Evolutionary conservation across 2,888 invertebrate genomes (phyloP).

Genomic region (Drosophila paranaensis): DNA sequence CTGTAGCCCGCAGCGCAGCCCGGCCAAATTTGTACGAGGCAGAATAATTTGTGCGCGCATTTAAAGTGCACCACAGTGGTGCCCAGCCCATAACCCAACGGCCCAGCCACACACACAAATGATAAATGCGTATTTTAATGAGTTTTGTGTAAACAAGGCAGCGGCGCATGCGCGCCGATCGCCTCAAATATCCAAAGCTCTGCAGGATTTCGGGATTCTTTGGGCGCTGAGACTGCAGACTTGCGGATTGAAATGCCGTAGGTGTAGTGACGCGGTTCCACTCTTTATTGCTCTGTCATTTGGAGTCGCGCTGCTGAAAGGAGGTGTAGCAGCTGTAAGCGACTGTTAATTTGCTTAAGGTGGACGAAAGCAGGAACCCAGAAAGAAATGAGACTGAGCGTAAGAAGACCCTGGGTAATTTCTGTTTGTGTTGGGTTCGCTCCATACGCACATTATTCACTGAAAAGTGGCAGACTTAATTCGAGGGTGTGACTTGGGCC

Average conservation of each 20-base stretch:
- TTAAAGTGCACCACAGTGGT: constrained; percentile 67
- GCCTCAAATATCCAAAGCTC: constrained; percentile 46
- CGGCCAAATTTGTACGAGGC: constrained; percentile 48
- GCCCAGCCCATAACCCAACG: constrained; percentile 34
- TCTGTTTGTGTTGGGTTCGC: constrained; percentile 56
- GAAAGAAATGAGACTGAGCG: neutral
- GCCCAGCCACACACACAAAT: constrained; percentile 46
- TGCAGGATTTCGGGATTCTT: constrained; percentile 65
- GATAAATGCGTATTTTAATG: constrained; percentile 83
- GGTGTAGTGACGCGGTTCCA: constrained; percentile 55
- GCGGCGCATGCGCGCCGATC: constrained; percentile 49
- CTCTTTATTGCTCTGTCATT: constrained; percentile 70
- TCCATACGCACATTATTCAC: constrained; percentile 69
- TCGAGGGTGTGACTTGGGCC: constrained; percentile 70
- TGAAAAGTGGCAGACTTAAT: constrained; percentile 76
- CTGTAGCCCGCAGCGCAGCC: constrained; percentile 6
- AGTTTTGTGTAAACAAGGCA: constrained; percentile 81
- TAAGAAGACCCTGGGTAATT: constrained; percentile 26
- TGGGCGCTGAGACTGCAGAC: constrained; percentile 23
- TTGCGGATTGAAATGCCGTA: constrained; percentile 70
- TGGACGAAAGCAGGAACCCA: neutral
- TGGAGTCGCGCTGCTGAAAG: constrained; percentile 64
- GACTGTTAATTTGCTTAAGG: constrained; percentile 77
- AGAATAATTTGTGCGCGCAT: constrained; percentile 67
- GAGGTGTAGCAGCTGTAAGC: constrained; percentile 72